Base-by-base conservation (phyloP, 2,888 invertebrate species). In the Pristionchus entomophagus region DNA sequence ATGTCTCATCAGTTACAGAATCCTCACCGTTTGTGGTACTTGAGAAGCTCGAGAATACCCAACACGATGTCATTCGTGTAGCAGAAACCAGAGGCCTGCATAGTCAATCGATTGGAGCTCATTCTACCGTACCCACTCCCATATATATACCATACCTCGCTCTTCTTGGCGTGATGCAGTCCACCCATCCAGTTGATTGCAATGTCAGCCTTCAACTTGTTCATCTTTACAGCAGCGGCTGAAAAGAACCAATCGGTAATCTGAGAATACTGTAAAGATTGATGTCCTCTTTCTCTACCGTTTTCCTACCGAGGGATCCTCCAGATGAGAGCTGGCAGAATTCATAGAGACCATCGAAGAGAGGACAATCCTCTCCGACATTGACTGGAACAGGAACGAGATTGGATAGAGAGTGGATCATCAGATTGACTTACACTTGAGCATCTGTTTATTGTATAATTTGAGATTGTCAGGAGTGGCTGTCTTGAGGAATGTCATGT, bases 151-250 rank as follows among this genome's bases (percentile, higher is more conserved):
- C 88, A 86, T 94, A 99, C 98, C 86, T 93, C 93, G 0, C 97
- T 97, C 94, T 99, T 99, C 94, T 99, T 99, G 2, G 99, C 99
- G 93, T 99, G 99, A 95, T 99, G 99, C 80, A 99, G 95, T 19
- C 99, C 99, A 73, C 99, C 99, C 86, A 98, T 97, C 99, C 99
- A 99, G 94, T 99, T 99, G 88, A 99, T 97, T 93, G 99, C 99
- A 92, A 99, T 99, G 94, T 99, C 99, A 22, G 98, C 97, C 14
- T 97, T 97, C 95, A 98, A 97, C 95, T 99, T 98, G 95, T 99
- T 99, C 41, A 99, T 95, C 94, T 99, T 99, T 0, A 99, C 98
- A 77, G 99, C 99, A n/a, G 98, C 99, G 77, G 98, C 97, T 91
- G 65, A 53, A 90, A 51, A 41, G 29, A 26, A 51, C 5, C 51